Evolutionary conservation across 2,888 invertebrate genomes (phyloP).

Genomic region (Xanthorhoe spadicearia): DNA sequence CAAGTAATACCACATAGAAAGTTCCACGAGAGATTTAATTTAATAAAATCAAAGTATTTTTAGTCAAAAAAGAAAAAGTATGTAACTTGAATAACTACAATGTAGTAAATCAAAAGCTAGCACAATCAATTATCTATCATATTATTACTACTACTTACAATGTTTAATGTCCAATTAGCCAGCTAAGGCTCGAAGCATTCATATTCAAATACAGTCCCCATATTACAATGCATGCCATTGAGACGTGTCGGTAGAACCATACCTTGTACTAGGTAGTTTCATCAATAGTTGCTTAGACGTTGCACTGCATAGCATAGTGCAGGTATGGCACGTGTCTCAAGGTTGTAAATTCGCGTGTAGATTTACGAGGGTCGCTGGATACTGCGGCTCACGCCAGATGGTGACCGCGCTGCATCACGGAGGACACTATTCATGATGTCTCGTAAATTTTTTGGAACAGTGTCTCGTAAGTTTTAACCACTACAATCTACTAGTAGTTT

Average conservation of each 20-base stretch:
- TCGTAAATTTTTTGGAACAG: neutral
- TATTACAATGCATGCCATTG: slow-evolving; percentile 20
- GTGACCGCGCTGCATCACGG: slow-evolving; percentile 49
- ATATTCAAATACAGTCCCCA: slow-evolving; percentile 15
- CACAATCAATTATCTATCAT: neutral
- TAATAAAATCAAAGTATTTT: too few relatives aligned
- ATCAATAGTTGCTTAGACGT: slow-evolving; percentile 21
- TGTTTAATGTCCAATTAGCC: neutral
- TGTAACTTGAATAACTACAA: too few relatives aligned
- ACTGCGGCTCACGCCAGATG: slow-evolving; percentile 56
- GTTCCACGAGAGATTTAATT: neutral
- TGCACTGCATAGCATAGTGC: slow-evolving; percentile 18
- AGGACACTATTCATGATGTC: slow-evolving; percentile 32
- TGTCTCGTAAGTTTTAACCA: too few relatives aligned
- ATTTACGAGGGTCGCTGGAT: slow-evolving; percentile 62
- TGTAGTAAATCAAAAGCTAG: too few relatives aligned
- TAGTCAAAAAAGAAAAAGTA: too few relatives aligned
- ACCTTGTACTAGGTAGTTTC: slow-evolving; percentile 4
- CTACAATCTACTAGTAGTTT: neutral
- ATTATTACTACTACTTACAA: neutral
- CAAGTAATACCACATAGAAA: neutral
- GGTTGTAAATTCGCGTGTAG: slow-evolving; percentile 56
- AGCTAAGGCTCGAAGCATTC: neutral
- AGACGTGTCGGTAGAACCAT: slow-evolving; percentile 9
- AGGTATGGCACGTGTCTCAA: slow-evolving; percentile 45